Evolutionary conservation across 2,888 invertebrate species (phyloP).

Genomic region (Ferrisia virgata): DNA sequence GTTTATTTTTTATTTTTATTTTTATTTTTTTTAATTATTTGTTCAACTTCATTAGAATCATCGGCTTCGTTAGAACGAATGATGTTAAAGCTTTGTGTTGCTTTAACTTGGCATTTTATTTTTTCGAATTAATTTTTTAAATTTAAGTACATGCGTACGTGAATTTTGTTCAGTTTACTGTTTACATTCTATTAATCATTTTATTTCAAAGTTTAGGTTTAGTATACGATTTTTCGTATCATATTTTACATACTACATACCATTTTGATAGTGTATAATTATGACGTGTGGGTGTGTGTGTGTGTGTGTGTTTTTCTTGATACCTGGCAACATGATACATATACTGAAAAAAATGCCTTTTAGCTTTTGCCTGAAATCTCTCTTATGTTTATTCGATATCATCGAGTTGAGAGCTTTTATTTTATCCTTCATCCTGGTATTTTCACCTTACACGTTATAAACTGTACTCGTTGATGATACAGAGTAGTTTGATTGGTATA

Average conservation of each 20-base stretch:
- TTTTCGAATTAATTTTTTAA: too few species aligned
- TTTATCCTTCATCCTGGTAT: not conserved
- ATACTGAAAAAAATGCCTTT: not conserved
- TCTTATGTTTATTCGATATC: not conserved
- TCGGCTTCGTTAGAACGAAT: not conserved
- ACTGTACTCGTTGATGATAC: too few species aligned
- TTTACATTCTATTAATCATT: not conserved
- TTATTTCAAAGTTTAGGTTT: not conserved
- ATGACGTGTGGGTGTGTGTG: not conserved
- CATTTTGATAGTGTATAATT: not conserved
- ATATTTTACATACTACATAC: not conserved
- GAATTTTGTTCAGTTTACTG: not conserved
- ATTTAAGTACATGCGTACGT: not conserved
- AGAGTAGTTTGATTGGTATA: not conserved
- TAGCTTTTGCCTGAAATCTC: not conserved
- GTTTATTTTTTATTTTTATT: not conserved
- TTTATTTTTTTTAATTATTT: not conserved
- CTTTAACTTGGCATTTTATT: constrained; percentile 1
- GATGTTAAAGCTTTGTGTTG: constrained; percentile 17
- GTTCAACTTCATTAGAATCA: not conserved
- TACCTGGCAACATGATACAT: constrained; percentile 14
- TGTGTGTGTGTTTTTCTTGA: not conserved
- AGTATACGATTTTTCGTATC: too few species aligned
- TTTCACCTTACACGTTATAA: not conserved
- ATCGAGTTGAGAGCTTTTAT: not conserved